These are phyloP conservation scores for Pristionchus arcanus DNA, from an alignment of 2,888 invertebrate genomes.

Conservation along the genomic window DNA sequence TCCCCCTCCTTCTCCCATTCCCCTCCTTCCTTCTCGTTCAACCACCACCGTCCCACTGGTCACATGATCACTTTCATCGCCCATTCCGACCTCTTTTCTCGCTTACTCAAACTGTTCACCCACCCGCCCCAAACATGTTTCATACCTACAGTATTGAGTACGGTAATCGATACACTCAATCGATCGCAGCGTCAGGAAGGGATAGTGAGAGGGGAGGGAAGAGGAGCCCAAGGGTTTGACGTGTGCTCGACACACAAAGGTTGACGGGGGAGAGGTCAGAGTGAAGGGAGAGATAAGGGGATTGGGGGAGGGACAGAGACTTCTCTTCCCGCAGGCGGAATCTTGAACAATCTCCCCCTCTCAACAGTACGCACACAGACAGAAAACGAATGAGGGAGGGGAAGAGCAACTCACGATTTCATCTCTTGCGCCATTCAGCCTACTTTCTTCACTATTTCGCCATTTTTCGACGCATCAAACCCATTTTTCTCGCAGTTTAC, in stretches of 20 bases:
- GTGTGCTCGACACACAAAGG: conserved; percentile 38
- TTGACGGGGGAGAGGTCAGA: conserved; percentile 11
- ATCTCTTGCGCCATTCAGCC: background rate
- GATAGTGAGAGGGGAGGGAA: background rate
- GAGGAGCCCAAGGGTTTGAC: conserved; percentile 32
- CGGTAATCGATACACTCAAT: conserved; percentile 36
- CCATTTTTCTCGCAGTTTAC: background rate
- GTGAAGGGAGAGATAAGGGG: background rate
- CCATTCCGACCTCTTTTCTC: conserved; percentile 8
- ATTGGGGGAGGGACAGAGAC: conserved; percentile 1
- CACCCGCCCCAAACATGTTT: background rate
- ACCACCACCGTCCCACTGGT: background rate
- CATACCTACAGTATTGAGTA: conserved; percentile 18
- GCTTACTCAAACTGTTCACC: conserved; percentile 5
- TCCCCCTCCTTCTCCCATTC: conserved; percentile 1
- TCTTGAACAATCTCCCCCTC: conserved; percentile 41
- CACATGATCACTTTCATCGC: conserved; percentile 20
- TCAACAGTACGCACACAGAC: conserved; percentile 46
- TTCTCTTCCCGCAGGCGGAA: conserved; percentile 37
- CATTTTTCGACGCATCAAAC: background rate
- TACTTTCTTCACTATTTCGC: background rate
- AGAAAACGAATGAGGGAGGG: conserved; percentile 27
- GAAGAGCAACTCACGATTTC: conserved; percentile 39
- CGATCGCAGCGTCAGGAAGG: background rate
- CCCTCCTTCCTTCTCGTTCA: conserved; percentile 34